These are phyloP conservation scores for Synergus itoensis DNA, from an alignment of 2,888 invertebrate species.

Conservation along the genomic window DNA sequence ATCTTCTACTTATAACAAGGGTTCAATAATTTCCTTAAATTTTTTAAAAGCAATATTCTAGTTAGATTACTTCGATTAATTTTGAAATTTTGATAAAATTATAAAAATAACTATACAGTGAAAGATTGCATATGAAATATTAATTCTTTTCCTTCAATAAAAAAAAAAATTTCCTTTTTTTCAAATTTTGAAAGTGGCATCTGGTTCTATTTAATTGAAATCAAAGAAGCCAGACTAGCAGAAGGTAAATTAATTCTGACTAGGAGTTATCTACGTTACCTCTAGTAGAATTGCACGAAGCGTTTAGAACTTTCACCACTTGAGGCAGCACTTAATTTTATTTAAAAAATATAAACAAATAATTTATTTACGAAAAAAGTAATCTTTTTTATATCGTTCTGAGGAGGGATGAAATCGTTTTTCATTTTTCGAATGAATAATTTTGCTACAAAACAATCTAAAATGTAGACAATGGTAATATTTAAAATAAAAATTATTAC, in stretches of 20 bases:
- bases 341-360: background rate
- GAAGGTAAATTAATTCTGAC: slow-evolving; percentile 1
- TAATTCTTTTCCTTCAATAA: background rate
- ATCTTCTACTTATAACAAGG: background rate
- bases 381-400: no score
- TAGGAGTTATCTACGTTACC: background rate
- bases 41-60: background rate
- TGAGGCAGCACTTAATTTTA: slow-evolving; percentile 6
- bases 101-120: background rate
- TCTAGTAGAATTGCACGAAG: background rate
- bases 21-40: background rate
- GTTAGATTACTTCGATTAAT: background rate
- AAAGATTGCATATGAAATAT: no score
- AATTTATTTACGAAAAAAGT: no score
- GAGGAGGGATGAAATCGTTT: no score
- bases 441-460: no score
- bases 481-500: no score
- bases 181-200: background rate
- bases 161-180: background rate
- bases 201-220: background rate
- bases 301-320: slow-evolving; percentile 9
- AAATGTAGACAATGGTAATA: no score
- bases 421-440: no score
- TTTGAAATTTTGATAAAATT: background rate
- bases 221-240: background rate